A percentile compares a stretch with the other conserved stretches of the same genome.
Evolutionary conservation across 1,140 invertebrate species (phyloP).

Genomic region (Lamellibrachia luymesi): DNA sequence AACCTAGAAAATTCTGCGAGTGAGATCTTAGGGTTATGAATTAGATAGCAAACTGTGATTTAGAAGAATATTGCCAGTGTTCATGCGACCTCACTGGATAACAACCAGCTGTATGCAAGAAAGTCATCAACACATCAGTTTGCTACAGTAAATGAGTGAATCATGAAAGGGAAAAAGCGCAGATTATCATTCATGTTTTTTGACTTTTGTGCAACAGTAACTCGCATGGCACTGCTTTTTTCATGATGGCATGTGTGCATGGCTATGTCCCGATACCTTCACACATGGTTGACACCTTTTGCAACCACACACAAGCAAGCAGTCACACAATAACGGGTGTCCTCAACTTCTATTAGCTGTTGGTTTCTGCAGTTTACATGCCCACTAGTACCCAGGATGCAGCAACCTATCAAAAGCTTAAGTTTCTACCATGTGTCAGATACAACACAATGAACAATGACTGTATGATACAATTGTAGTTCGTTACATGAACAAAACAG

Average conservation of each 20-base stretch:
- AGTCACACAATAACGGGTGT: neutral
- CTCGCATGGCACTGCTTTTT: neutral
- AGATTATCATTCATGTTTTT: neutral
- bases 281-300: neutral
- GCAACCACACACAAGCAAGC: neutral
- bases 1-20: neutral
- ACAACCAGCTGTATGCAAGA: slow-evolving; percentile 4
- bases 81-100: neutral
- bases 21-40: neutral
- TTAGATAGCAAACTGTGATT: neutral
- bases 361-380: neutral
- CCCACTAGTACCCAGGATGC: neutral
- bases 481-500: neutral
- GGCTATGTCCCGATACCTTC: neutral
- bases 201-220: neutral
- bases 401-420: neutral
- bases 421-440: neutral
- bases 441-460: neutral
- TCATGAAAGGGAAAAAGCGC: neutral
- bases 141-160: neutral
- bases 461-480: neutral
- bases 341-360: neutral
- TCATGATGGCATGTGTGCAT: neutral
- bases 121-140: slow-evolving; percentile 2
- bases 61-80: neutral